These are phyloP conservation scores for Podarcis muralis DNA, from an alignment of 2,113 vertebrate genomes.

Conservation along the genomic window DNA sequence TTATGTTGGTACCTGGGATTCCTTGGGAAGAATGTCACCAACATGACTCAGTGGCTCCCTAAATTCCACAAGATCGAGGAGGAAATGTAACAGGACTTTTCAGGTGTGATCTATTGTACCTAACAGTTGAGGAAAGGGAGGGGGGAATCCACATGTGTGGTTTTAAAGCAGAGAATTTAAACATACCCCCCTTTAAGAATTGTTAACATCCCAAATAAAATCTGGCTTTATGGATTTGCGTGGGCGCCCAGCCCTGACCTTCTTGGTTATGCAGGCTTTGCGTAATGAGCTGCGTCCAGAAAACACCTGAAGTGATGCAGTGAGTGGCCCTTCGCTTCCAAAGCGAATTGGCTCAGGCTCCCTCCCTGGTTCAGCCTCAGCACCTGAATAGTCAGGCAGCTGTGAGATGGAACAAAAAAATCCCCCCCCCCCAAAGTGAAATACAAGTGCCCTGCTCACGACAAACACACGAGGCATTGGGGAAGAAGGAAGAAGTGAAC, in stretches of 20 bases:
- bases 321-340: neutral
- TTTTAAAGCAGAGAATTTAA: neutral
- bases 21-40: constrained; percentile 10
- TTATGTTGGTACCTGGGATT: neutral
- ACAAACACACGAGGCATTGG: neutral
- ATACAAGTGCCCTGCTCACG: neutral
- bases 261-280: constrained; percentile 5
- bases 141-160: neutral
- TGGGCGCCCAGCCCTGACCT: neutral
- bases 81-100: neutral
- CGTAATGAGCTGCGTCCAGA: constrained; percentile 26
- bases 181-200: neutral
- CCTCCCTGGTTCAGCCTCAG: neutral
- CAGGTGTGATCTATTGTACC: neutral
- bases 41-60: neutral
- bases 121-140: neutral
- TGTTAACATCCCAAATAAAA: constrained; percentile 10
- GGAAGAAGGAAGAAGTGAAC: neutral
- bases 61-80: neutral
- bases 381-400: neutral
- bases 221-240: neutral
- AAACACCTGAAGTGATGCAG: neutral
- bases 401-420: neutral
- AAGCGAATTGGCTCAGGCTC: neutral
- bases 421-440: neutral